Evolutionary conservation across 2,888 invertebrate genomes (phyloP).

Genomic region (Microchrysa polita): DNA sequence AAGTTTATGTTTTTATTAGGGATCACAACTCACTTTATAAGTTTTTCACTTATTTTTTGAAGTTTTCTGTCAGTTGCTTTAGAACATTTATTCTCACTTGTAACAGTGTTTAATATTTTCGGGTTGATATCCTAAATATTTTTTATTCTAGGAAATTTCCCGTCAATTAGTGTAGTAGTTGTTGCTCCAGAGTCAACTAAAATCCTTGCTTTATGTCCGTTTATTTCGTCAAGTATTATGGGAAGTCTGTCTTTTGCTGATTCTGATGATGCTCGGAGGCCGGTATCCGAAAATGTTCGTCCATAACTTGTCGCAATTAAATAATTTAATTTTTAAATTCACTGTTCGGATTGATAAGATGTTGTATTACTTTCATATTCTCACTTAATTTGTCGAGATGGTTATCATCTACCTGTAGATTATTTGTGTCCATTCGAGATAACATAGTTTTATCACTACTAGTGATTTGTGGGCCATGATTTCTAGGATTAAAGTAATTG

Average conservation of each 20-base stretch:
- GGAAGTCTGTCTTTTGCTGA: neutral
- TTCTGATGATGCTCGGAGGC: neutral
- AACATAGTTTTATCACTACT: neutral
- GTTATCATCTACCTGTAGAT: neutral
- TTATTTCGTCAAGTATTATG: neutral
- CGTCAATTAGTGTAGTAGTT: neutral
- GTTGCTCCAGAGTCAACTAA: neutral
- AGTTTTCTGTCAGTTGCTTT: constrained; percentile 10
- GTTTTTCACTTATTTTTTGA: neutral
- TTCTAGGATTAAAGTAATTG: neutral
- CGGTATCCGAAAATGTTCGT: neutral
- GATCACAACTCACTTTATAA: constrained; percentile 10
- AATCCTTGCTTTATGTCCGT: neutral
- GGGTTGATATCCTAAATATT: neutral
- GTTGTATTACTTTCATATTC: neutral
- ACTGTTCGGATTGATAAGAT: neutral
- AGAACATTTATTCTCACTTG: neutral
- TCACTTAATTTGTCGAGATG: neutral
- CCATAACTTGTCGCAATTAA: neutral
- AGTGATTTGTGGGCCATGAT: neutral
- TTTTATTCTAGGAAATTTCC: neutral
- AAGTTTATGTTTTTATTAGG: constrained; percentile 18
- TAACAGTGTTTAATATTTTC: constrained; percentile 6
- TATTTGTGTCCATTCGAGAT: neutral
- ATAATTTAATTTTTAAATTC: no score